Evolutionary conservation across 1,140 invertebrate genomes (phyloP), one percentile per base, ranked within the genome.

Genomic region (Galendromus occidentalis): DNA sequence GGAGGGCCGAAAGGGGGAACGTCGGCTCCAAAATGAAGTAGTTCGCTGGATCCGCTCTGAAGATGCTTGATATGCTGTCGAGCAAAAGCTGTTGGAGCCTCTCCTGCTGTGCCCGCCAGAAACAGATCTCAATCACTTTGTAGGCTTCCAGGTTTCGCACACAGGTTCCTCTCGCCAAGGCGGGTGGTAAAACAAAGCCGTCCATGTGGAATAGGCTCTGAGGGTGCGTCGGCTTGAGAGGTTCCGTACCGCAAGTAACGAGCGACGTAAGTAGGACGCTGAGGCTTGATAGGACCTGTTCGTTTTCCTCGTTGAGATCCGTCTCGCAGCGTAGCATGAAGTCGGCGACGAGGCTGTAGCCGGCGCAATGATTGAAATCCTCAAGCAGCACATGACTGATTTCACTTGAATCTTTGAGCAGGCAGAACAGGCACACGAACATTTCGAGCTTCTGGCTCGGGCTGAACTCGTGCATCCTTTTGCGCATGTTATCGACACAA

Each of bases 21-120:
- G 96, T 89, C 70, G 87, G 86, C 76, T 97, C 95, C 0, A 98
- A 79, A 71, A 98, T 96, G 74, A 99, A 98, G 77, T 98, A 99
- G 77, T 99, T 98, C 18, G 91, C 90, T 75, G 91, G 88, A 75
- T 99, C 95, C 22, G 93, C 90, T 75, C 95, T 90, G 76, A 97
- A 98, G 14, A 98, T 87, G 69, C 87, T 90, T 14, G 86, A 92
- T 73, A 98, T 94, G 1, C 91, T 90, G 74, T 98, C 94, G 63
- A 98, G 78, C 68, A 97, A 90, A 0, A 87, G 86, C 71, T 84
- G 86, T 73, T 88, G 91, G 20, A 97, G 76, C 20, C 86, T 81
- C 29, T 85, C 79, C 1, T 89, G 74, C 12, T 72, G 71, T 12
- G 75, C 71, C 76, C 78, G 70, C 33, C 78, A 73, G 96, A 97